Percentiles rank a stretch among this genome's conserved stretches.
These are phyloP conservation scores for Eucidaris tribuloides DNA, from an alignment of 35 echinoderm and acorn worm species.

Conservation along the genomic window DNA sequence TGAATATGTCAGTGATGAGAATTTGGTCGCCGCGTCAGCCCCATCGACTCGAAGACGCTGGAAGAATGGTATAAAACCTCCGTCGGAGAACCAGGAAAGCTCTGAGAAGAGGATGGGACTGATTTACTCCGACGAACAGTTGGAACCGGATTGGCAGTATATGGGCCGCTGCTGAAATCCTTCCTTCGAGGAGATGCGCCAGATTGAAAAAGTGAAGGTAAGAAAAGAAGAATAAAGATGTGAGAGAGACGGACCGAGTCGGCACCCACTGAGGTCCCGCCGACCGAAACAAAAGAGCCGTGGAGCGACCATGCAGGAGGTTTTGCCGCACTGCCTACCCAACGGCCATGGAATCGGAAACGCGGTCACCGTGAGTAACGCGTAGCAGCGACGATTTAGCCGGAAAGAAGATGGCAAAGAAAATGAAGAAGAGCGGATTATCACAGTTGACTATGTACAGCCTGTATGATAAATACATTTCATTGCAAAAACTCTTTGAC, in stretches of 20 bases:
- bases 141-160: not conserved
- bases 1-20: not conserved
- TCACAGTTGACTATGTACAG: conserved; percentile 7
- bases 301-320: not conserved
- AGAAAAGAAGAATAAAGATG: too few species aligned
- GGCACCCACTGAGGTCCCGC: not conserved
- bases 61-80: not conserved
- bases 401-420: not conserved
- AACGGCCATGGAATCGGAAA: not conserved
- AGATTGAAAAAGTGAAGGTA: not conserved
- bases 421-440: not conserved
- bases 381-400: not conserved
- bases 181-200: not conserved
- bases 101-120: conserved; percentile 1
- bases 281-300: not conserved
- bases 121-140: conserved; percentile 11
- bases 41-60: not conserved
- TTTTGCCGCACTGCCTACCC: not conserved
- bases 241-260: not conserved
- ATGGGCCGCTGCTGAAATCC: not conserved
- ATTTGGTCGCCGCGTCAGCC: not conserved
- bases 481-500: too few species aligned
- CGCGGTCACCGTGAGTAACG: not conserved
- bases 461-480: conserved; percentile 28
- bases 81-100: not conserved